Base-by-base conservation (phyloP, 2,888 invertebrate genomes). In the Luperina nickerlii region DNA sequence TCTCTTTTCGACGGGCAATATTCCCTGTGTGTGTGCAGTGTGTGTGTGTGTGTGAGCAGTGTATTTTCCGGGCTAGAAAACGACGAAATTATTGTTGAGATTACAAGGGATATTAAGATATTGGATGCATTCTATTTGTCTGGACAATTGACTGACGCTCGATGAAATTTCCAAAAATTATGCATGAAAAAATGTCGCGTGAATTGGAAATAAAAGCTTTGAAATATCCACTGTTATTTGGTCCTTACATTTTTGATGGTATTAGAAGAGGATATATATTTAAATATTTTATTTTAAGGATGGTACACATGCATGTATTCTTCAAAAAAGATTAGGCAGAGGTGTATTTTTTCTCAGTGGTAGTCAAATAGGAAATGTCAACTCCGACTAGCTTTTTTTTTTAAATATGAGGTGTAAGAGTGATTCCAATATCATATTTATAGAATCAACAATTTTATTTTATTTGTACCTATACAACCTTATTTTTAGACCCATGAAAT, bases 171-270 rank as follows among this genome's bases (percentile, higher is more conserved):
- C 45, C 65, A 84, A 84, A 82, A 72, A n/a, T 60, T 72, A 84
- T 82, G 79, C 72, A 84, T 79, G 71, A 72, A 51, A 84, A 84
- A 76, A 84, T 60, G 20, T n/a, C 66, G 18, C 54, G n/a, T 51
- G 18, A 8, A 45, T 81, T 51, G 32, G 6, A 38, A 57, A 69
- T 38, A 69, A 65, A 69, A 54, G 42, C 57, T 15, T 60, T 83
- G 77, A 81, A 66, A 69, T 68, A 27, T 76, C 27, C 15, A 63
- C 18, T 24, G 27, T 24, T 42, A 8, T 57, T 18, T 51, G 24
- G 27, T 42, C 24, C 20, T 60, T 9, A 11, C 27, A 60, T 63
- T 63, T 62, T 20, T 76, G 7, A 42, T 42, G 20, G 20, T 72
- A 15, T 63, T 20, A 8, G 15, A 20, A 4, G 9, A 8, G 8